Base-by-base conservation (phyloP, 2,797 vertebrate genomes). In the Leptatherina wallacei region DNA sequence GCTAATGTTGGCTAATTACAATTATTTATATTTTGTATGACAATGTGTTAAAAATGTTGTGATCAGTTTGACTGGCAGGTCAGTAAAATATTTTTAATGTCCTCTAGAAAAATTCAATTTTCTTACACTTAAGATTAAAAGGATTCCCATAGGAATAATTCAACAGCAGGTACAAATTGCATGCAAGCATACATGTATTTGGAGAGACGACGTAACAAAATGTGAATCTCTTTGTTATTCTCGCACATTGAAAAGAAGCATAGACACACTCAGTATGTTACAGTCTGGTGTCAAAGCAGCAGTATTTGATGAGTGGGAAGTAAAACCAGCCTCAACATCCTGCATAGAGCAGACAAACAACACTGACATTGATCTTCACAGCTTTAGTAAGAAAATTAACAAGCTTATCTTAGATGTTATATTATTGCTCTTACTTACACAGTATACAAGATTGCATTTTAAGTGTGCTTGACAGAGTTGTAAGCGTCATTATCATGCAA, bases 401-500 rank as follows among this genome's bases (percentile, higher is more conserved):
- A 49, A 24, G 4, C 0, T 9, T 14, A 36, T 42, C 35, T 16
- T 61, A 80, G 47, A 51, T 60, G 11, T 36, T 29, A 27, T 32
- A 67, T 10, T 13, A 33, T 10, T 40, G 27, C 6, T 64, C 16
- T 35, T 35, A 57, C 22, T 27, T 5, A 14, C 16, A 20, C 20
- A 24, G 3, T 42, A 16, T 18, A 42, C 29, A 70, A 51, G 55
- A 12, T 20, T 11, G 2, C 35, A 8, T 58, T 58, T 30, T 16
- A 2, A 49, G 0, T 22, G 12, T 13, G n/a, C 40, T 54, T 47
- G 7, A 42, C 58, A 69, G 35, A 64, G 14, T 20, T 63, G 60
- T 22, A 72, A 61, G 47, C 12, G 24, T 60, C 24, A 6, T 71
- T 69, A n/a, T 40, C 38, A 54, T 54, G 2, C 73, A 58, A 3